A percentile compares a stretch with the other conserved stretches of the same genome.
These are phyloP conservation scores for Leptothorax acervorum DNA, from an alignment of 2,888 invertebrate genomes.

Conservation along the genomic window DNA sequence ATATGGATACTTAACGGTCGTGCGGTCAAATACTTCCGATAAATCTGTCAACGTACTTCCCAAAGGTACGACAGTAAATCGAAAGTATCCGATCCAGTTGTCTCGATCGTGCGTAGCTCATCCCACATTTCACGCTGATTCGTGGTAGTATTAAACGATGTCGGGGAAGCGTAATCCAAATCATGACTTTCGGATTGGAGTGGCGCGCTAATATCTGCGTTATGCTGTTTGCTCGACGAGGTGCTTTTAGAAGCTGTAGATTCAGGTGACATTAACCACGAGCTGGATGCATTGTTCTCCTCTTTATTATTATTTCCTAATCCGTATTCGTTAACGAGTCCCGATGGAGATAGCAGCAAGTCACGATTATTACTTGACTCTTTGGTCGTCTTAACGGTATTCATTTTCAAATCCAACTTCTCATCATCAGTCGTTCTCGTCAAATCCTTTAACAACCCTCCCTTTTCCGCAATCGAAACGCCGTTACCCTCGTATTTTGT, in stretches of 20 bases:
- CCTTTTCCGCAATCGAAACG: conserved; percentile 77
- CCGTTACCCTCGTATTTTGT: conserved; percentile 80
- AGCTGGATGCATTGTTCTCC: conserved; percentile 61
- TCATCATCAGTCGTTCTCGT: conserved; percentile 65
- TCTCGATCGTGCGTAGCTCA: conserved; percentile 76
- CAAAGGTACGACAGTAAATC: conserved; percentile 84
- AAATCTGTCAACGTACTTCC: conserved; percentile 79
- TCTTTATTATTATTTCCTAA: conserved; percentile 66
- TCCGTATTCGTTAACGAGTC: conserved; percentile 59
- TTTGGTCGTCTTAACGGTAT: conserved; percentile 57
- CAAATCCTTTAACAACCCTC: conserved; percentile 71
- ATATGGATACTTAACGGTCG: neutral
- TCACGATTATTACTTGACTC: conserved; percentile 55
- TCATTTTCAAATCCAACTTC: conserved; percentile 65
- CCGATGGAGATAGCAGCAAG: conserved; percentile 53
- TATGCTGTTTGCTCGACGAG: conserved; percentile 59
- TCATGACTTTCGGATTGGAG: conserved; percentile 49
- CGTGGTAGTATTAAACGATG: conserved; percentile 63
- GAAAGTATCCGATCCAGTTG: conserved; percentile 78
- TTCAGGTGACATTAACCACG: conserved; percentile 61
- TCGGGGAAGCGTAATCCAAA: conserved; percentile 62
- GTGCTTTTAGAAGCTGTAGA: conserved; percentile 51
- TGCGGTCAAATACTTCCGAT: neutral
- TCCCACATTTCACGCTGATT: conserved; percentile 73
- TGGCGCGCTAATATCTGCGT: conserved; percentile 52